phyloP scores from a whole-genome alignment of 2,797 vertebrate species.

The Mus caroli region DNA sequence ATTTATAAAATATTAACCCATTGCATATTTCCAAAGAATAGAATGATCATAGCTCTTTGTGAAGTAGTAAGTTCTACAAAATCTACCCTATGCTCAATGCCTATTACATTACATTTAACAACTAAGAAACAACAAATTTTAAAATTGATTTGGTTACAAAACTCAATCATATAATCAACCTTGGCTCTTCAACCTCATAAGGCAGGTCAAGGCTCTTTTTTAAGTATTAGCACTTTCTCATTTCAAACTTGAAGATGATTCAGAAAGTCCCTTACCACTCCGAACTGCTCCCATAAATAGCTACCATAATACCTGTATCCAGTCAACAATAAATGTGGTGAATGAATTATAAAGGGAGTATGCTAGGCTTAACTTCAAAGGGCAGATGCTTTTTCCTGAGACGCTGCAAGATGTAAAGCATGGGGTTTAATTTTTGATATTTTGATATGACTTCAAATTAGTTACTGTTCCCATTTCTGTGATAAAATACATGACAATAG shows the following conservation, averaged over 20 bases:
- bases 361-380: background rate
- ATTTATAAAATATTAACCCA: background rate
- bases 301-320: background rate
- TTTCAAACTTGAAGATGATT: background rate
- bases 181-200: background rate
- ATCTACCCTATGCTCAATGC: background rate
- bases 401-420: background rate
- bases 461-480: background rate
- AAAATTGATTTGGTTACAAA: background rate
- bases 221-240: background rate
- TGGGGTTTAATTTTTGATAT: background rate
- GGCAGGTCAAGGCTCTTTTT: background rate
- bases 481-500: background rate
- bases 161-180: background rate
- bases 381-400: background rate
- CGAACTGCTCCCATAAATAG: fast-evolving
- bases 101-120: background rate
- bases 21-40: background rate
- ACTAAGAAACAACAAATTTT: background rate
- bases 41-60: background rate
- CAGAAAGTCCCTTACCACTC: background rate
- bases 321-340: fast-evolving
- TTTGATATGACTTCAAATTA: background rate
- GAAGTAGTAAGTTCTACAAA: background rate
- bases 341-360: background rate